phyloP scores from a whole-genome alignment of 1,140 invertebrate genomes.

The Neodiprion fabricii region DNA sequence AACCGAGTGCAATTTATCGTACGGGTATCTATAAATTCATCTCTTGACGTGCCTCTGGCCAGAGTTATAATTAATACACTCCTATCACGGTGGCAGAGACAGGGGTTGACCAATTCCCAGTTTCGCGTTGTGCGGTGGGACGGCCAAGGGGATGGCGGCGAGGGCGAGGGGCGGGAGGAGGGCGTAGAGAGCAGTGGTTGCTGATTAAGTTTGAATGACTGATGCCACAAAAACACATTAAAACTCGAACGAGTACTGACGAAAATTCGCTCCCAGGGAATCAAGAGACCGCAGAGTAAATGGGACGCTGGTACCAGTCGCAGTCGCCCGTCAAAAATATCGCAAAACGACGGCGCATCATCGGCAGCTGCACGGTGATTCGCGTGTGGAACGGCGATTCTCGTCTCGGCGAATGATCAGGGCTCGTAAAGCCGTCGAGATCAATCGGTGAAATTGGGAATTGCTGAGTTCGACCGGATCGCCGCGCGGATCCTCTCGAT shows the following conservation, averaged over 20 bases:
- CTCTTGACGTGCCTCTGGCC: conserved; percentile 59
- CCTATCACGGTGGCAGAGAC: conserved; percentile 44
- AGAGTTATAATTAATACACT: conserved; percentile 63
- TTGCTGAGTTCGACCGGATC: too few relatives aligned
- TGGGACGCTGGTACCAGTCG: conserved; percentile 31
- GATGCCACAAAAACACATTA: conserved; percentile 63
- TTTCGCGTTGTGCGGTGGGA: not conserved
- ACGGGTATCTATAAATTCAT: conserved; percentile 54
- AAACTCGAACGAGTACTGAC: conserved; percentile 62
- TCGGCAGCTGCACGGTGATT: not conserved
- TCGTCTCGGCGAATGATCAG: not conserved
- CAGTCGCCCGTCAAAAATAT: not conserved
- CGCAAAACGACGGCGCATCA: not conserved
- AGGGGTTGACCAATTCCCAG: conserved; percentile 4
- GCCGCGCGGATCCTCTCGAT: too few relatives aligned
- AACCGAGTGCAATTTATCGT: conserved; percentile 60
- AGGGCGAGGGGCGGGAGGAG: too few relatives aligned
- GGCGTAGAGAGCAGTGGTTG: conserved; percentile 30
- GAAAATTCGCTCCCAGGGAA: conserved; percentile 61
- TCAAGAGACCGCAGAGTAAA: conserved; percentile 60
- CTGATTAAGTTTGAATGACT: conserved; percentile 63
- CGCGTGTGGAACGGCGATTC: conserved; percentile 7
- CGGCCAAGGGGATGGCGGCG: too few relatives aligned
- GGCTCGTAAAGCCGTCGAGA: conserved; percentile 38
- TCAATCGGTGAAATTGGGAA: conserved; percentile 41